These are phyloP conservation scores for Balanococcus diminutus DNA, from an alignment of 2,888 invertebrate genomes.

Conservation along the genomic window DNA sequence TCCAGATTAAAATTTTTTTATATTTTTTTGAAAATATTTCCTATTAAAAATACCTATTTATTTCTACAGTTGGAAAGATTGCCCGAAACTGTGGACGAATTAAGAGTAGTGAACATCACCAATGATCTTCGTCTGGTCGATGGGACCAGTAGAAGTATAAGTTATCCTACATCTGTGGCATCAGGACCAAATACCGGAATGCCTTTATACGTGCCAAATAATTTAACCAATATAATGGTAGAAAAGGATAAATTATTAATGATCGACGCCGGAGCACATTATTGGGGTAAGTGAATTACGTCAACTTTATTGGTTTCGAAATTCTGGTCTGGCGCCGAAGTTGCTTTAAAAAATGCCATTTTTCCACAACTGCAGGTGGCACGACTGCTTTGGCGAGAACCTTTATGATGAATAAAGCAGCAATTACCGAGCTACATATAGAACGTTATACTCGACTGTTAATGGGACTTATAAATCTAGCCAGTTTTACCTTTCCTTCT, in stretches of 20 bases:
- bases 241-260: conserved; percentile 80
- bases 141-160: conserved; percentile 63
- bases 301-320: neutral
- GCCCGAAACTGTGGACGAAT: conserved; percentile 61
- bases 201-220: conserved; percentile 81
- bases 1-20: neutral
- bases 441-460: conserved; percentile 86
- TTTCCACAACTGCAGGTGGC: conserved; percentile 72
- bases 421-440: conserved; percentile 73
- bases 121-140: conserved; percentile 63
- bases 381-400: conserved; percentile 92
- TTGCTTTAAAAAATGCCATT: neutral
- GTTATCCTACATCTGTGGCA: conserved; percentile 84
- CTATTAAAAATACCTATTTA: neutral
- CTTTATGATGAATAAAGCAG: conserved; percentile 81
- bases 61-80: conserved; percentile 39
- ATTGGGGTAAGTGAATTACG: conserved; percentile 68
- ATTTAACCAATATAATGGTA: conserved; percentile 72
- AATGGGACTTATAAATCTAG: conserved; percentile 73
- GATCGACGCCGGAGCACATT: conserved; percentile 95
- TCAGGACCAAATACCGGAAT: conserved; percentile 86
- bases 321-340: neutral
- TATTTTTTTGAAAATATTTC: neutral
- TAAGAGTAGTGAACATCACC: conserved; percentile 61
- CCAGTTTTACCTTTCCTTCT: conserved; percentile 75